Percentiles rank a stretch among this genome's conserved stretches.
phyloP scores from a whole-genome alignment of 2,797 vertebrate species.

The Eulemur rubriventer region DNA sequence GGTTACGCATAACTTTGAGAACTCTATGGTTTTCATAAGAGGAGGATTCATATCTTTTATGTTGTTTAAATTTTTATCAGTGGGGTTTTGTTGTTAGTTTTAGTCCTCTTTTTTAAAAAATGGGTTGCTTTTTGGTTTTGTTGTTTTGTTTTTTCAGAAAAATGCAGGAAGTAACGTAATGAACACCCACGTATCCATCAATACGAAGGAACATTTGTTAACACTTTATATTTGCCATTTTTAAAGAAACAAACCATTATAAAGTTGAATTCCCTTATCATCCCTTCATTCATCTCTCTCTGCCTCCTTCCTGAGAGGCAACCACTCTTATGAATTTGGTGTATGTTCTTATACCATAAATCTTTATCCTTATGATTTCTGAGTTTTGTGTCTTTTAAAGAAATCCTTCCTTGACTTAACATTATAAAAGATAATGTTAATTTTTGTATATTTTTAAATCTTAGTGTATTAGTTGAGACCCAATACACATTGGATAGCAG shows the following conservation, averaged over 20 bases:
- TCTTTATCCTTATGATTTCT: not conserved
- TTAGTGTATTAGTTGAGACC: not conserved
- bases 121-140: not conserved
- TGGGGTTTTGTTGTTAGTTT: not conserved
- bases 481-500: not conserved
- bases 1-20: not conserved
- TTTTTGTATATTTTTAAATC: not conserved
- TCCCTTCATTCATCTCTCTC: not conserved
- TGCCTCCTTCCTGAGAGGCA: not conserved
- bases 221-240: not conserved
- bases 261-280: not conserved
- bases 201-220: not conserved
- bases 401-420: not conserved
- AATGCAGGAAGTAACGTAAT: not conserved
- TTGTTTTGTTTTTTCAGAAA: not conserved
- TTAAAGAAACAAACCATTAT: not conserved
- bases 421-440: not conserved
- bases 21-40: not conserved
- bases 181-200: not conserved
- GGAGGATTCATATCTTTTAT: not conserved
- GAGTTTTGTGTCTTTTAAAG: not conserved
- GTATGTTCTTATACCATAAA: not conserved
- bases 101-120: not conserved
- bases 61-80: not conserved
- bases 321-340: not conserved